These are phyloP conservation scores for Diplazon laetatorius DNA, from an alignment of 2,888 invertebrate species.

Conservation along the genomic window DNA sequence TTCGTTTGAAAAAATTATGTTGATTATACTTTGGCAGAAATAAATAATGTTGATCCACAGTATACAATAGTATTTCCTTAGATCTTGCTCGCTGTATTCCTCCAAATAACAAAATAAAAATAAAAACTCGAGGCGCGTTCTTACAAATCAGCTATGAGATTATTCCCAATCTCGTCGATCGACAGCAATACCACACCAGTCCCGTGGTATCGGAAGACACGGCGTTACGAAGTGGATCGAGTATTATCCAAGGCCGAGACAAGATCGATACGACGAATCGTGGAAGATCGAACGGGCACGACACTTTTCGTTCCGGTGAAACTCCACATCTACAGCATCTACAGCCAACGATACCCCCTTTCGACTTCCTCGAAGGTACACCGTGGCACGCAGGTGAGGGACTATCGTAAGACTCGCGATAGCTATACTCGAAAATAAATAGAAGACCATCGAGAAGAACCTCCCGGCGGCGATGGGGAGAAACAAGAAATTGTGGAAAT, in stretches of 20 bases:
- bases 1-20: no score
- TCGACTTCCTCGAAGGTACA: no score
- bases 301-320: conserved; percentile 21
- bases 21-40: no score
- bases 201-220: conserved; percentile 16
- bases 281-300: conserved; percentile 43
- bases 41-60: no score
- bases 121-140: not conserved
- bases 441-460: conserved; percentile 51
- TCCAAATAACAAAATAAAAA: no score
- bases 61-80: no score
- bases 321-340: not conserved
- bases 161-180: conserved; percentile 30
- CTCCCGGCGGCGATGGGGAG: conserved; percentile 43
- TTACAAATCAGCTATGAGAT: not conserved
- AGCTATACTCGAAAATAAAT: conserved; percentile 45
- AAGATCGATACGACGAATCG: conserved; percentile 53
- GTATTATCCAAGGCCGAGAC: conserved; percentile 38
- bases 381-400: conserved; percentile 2
- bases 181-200: conserved; percentile 13
- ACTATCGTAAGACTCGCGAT: conserved; percentile 4
- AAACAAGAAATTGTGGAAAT: conserved; percentile 45
- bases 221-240: conserved; percentile 26
- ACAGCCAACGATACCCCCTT: not conserved
- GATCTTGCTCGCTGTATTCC: no score